These are phyloP conservation scores for Enteromius trimaculatus DNA, from an alignment of 2,797 vertebrate genomes.

Conservation along the genomic window DNA sequence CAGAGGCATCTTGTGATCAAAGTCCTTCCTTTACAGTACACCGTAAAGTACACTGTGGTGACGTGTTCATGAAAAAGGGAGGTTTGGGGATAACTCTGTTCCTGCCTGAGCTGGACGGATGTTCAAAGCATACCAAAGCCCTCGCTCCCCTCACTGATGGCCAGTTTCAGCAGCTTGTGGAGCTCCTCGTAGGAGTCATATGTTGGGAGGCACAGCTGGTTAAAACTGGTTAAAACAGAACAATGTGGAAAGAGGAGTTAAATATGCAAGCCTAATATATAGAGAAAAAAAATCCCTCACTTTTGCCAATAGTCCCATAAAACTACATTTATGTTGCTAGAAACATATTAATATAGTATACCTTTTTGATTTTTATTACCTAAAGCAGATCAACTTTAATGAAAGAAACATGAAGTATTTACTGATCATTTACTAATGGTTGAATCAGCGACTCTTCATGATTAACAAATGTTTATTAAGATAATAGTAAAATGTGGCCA, in stretches of 20 bases:
- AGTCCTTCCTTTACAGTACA: constrained; percentile 46
- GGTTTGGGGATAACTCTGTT: not conserved
- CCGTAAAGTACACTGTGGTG: constrained; percentile 20
- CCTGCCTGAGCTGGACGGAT: constrained; percentile 14
- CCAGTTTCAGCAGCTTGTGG: constrained; percentile 97
- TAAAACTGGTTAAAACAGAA: constrained; percentile 83
- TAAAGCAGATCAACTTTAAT: not conserved
- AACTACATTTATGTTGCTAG: not conserved
- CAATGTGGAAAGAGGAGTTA: constrained; percentile 1
- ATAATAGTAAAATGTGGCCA: too few relatives aligned
- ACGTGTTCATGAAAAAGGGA: constrained; percentile 29
- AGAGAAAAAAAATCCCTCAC: not conserved
- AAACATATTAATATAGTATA: not conserved
- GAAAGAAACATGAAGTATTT: too few relatives aligned
- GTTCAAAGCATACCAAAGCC: constrained; percentile 98
- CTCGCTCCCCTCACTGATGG: constrained; percentile 98
- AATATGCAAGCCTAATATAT: not conserved
- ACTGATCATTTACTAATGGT: too few relatives aligned
- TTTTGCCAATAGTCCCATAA: not conserved
- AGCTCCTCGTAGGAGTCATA: constrained; percentile 99
- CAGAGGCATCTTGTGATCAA: constrained; percentile 58
- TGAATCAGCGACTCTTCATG: too few relatives aligned
- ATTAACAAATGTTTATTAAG: too few relatives aligned
- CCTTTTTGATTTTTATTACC: not conserved
- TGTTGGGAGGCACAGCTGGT: constrained; percentile 99